Evolutionary conservation across 1,140 invertebrate genomes (phyloP).

Genomic region (Meloidogyne hapla): DNA sequence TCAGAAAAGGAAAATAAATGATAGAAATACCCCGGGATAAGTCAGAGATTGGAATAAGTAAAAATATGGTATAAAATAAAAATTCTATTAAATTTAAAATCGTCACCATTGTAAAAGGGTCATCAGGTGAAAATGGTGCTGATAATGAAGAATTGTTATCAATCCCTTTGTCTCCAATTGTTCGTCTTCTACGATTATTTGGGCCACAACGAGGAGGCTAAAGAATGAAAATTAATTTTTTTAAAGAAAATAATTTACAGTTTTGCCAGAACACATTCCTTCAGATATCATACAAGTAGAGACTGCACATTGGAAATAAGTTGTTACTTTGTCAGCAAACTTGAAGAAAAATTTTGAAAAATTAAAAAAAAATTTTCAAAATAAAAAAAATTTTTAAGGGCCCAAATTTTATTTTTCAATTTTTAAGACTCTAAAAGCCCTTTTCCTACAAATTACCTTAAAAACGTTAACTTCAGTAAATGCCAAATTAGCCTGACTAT

Average conservation of each 20-base stretch:
- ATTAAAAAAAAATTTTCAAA: too few relatives aligned
- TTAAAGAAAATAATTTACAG: slow-evolving; percentile 36
- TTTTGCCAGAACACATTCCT: slow-evolving; percentile 61
- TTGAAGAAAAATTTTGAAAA: slow-evolving; percentile 50
- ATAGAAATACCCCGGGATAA: too few relatives aligned
- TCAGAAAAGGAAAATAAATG: too few relatives aligned
- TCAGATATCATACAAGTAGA: slow-evolving; percentile 61
- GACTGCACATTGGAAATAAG: slow-evolving; percentile 55
- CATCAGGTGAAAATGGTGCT: slow-evolving; percentile 22
- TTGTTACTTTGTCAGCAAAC: slow-evolving; percentile 60
- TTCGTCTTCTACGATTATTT: slow-evolving; percentile 28
- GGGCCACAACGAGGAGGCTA: slow-evolving; percentile 60
- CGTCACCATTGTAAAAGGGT: slow-evolving; percentile 30
- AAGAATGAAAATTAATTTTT: slow-evolving; percentile 5
- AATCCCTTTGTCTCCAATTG: neutral
- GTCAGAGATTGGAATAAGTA: too few relatives aligned
- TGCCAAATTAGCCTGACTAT: slow-evolving; percentile 57
- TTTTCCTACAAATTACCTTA: too few relatives aligned
- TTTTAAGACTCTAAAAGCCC: too few relatives aligned
- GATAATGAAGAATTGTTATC: slow-evolving; percentile 12
- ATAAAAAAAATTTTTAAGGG: too few relatives aligned
- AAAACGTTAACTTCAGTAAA: slow-evolving; percentile 58
- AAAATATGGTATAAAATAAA: too few relatives aligned
- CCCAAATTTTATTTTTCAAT: too few relatives aligned
- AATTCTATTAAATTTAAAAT: neutral